Evolutionary conservation across 1,140 invertebrate species (phyloP).

Genomic region (Steinernema khuongi): DNA sequence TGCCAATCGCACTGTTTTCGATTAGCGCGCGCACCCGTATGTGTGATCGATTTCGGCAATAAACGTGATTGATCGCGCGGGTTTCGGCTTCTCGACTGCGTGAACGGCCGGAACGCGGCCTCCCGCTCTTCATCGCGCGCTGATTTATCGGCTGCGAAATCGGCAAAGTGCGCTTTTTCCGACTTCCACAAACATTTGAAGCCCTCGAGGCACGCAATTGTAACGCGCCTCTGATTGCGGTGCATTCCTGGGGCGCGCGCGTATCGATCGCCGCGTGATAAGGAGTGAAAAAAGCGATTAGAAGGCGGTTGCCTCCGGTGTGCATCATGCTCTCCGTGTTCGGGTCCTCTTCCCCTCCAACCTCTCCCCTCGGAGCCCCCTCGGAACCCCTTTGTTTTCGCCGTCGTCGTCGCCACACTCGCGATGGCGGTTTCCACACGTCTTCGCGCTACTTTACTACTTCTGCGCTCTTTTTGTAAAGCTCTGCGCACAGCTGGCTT

Average conservation of each 20-base stretch:
- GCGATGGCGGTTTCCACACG: background rate
- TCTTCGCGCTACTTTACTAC: background rate
- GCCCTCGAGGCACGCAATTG: background rate
- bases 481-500: background rate
- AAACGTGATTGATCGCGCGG: background rate
- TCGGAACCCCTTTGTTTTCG: background rate
- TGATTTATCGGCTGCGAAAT: background rate
- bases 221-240: background rate
- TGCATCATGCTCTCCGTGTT: background rate
- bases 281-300: slow-evolving; percentile 10
- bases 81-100: slow-evolving; percentile 6
- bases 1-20: background rate
- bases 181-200: slow-evolving; percentile 7
- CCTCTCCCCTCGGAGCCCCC: background rate
- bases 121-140: background rate
- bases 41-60: background rate
- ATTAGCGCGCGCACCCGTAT: background rate
- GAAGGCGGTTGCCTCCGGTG: background rate
- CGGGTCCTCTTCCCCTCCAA: background rate
- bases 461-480: background rate
- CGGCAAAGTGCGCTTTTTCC: slow-evolving; percentile 10
- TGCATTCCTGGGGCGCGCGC: background rate
- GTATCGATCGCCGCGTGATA: slow-evolving; percentile 4
- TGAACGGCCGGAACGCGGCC: background rate
- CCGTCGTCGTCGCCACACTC: background rate